Evolutionary conservation across 2,797 vertebrate genomes (phyloP).

Genomic region (Gymnothorax reevesii): DNA sequence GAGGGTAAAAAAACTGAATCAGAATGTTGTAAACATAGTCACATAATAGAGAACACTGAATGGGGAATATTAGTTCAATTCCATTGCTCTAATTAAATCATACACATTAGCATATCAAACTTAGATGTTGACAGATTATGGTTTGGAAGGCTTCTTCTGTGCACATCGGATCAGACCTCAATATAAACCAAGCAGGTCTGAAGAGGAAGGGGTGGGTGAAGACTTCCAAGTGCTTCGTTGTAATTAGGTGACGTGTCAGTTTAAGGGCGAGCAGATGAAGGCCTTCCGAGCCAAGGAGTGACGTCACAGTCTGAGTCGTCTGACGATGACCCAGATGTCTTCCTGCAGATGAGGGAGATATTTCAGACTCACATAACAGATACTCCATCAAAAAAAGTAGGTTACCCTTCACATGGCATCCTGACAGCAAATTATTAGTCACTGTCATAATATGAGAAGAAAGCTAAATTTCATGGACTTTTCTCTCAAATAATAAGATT

Average conservation of each 20-base stretch:
- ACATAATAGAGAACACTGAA: background rate
- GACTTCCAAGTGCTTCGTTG: slow-evolving; percentile 33
- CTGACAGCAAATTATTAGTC: background rate
- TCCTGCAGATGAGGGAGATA: slow-evolving; percentile 53
- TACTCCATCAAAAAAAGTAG: background rate
- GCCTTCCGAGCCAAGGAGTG: slow-evolving; percentile 54
- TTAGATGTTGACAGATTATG: background rate
- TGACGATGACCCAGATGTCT: slow-evolving; percentile 69
- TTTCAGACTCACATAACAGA: background rate
- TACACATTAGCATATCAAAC: background rate
- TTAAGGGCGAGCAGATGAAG: slow-evolving; percentile 30
- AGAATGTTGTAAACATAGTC: background rate
- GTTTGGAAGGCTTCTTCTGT: background rate
- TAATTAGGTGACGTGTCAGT: slow-evolving; percentile 52
- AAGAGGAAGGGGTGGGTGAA: background rate
- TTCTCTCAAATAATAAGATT: background rate
- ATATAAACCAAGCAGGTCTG: background rate
- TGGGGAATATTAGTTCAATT: background rate
- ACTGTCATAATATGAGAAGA: background rate
- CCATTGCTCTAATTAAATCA: background rate
- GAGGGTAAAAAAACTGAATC: background rate
- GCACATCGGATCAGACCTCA: background rate
- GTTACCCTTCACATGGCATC: slow-evolving; percentile 7
- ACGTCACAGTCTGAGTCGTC: slow-evolving; percentile 68
- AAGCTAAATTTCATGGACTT: background rate